Base-by-base conservation (phyloP, 2,888 invertebrate species). In the Cryptocheilus praepositus region DNA sequence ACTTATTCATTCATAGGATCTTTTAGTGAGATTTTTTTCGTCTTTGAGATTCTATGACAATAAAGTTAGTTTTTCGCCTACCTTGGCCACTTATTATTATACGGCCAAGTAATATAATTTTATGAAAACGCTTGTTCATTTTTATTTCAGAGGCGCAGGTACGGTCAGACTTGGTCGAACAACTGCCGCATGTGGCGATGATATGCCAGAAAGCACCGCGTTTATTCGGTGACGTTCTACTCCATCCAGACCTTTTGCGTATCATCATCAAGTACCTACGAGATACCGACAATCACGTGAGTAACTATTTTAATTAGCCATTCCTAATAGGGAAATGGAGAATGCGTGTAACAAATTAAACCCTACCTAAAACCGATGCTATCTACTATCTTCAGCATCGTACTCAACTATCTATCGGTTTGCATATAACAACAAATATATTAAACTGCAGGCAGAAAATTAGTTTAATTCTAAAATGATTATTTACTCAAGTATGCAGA, bases 161-260 rank as follows among this genome's bases (percentile, higher is more conserved):
- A 18, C 89, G 92, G 67, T 90, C 91, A 22, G 92, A 93, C 81
- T 84, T 94, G 81, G 90, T 94, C 86, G 92, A 93, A 81, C 93
- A 93, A 81, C 89, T 94, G 61, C 93, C 93, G 7, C 91, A 92
- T 79, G 89, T 94, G 69, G 93, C 93, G 15, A 89, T 91, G 74
- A 90, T 92, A 77, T 93, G 92, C 71, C 89, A 91, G 74, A 91
- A 92, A 81, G 89, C 90, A 67, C 89, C 90, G 45, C 87, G 88
- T 45, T 86, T 92, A 64, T 81, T 83, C 63, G 89, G 89, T 28
- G 88, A 90, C 79, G 90, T 92, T 46, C 89, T 93, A 49, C 89
- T 93, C 49, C 89, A 91, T 49, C 90, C 90, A 61, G 91, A 92
- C 80, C 89, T 94, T 60, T 88, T 94, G 63, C 92, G 92, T 13